Evolutionary conservation across 2,888 invertebrate species (phyloP).

Genomic region (Nezara viridula): DNA sequence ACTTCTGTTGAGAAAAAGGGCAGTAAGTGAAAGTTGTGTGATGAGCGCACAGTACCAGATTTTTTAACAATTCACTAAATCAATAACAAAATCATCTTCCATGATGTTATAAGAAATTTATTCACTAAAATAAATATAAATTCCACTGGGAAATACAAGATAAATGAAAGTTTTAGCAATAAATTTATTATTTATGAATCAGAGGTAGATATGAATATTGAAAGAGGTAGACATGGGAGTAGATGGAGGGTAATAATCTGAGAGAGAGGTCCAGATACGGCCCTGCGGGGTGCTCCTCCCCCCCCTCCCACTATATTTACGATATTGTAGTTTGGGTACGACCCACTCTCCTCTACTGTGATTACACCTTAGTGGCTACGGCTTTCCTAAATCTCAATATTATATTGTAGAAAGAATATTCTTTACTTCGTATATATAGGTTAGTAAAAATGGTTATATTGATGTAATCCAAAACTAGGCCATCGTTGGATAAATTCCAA

Average conservation of each 20-base stretch:
- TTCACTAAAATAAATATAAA: no score
- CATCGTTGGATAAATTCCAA: no score
- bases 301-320: background rate
- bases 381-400: background rate
- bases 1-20: no score
- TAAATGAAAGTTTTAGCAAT: background rate
- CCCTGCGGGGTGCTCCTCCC: background rate
- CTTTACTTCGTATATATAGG: background rate
- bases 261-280: background rate
- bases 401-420: no score
- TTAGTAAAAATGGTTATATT: no score
- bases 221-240: background rate
- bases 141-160: background rate
- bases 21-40: no score
- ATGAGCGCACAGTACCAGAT: no score
- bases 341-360: background rate
- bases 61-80: no score
- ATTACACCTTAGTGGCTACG: background rate
- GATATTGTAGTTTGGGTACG: background rate
- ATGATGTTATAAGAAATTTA: no score
- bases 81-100: no score
- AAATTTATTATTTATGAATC: slow-evolving; percentile 3
- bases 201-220: slow-evolving; percentile 6
- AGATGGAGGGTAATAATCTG: background rate
- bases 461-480: no score